A percentile compares a stretch with the other conserved stretches of the same genome.
These are phyloP conservation scores for Bradypodion ventrale DNA, from an alignment of 2,797 vertebrate species.

Conservation along the genomic window DNA sequence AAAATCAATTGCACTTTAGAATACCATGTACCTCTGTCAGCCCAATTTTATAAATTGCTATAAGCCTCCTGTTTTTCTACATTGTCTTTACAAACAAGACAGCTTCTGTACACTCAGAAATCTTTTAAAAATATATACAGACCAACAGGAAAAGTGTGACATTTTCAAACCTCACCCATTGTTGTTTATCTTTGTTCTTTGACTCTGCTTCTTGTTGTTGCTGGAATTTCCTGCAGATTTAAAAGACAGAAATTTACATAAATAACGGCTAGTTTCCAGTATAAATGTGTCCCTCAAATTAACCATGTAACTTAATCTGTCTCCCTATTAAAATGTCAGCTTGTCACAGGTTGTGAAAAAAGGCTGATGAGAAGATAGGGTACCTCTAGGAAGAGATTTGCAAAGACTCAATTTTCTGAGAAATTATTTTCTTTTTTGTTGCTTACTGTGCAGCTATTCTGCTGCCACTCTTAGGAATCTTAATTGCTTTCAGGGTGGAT, in stretches of 20 bases:
- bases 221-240: conserved; percentile 80
- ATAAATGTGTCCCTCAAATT: background rate
- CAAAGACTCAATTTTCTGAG: background rate
- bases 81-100: background rate
- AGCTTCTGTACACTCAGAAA: background rate
- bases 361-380: background rate
- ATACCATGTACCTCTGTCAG: background rate
- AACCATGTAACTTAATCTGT: background rate
- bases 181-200: conserved; percentile 79
- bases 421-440: background rate
- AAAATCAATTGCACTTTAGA: background rate
- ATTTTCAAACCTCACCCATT: conserved; percentile 75
- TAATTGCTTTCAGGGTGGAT: background rate
- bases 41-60: background rate
- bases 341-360: background rate
- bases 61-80: background rate
- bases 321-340: background rate
- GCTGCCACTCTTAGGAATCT: background rate
- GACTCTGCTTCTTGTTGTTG: conserved; percentile 80
- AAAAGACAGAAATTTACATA: background rate
- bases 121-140: background rate
- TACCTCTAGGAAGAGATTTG: background rate
- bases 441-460: background rate
- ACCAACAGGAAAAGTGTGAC: background rate
- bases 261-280: background rate